Base-by-base conservation (phyloP, 2,113 vertebrate genomes). In the Sturnus vulgaris region DNA sequence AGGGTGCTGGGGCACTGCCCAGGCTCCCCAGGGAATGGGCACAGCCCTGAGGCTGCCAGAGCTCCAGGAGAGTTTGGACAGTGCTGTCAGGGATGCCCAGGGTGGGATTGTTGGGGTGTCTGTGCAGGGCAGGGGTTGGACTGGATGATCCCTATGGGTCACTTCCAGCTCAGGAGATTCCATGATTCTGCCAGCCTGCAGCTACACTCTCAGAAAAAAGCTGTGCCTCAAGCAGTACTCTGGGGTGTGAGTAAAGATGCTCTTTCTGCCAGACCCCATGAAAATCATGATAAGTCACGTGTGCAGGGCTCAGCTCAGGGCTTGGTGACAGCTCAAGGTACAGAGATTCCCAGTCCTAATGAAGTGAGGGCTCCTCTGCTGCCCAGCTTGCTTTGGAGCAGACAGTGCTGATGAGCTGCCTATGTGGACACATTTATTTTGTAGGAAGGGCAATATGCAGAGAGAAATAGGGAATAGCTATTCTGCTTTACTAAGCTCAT, bases 1-100 rank as follows among this genome's bases (percentile, higher is more conserved):
- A 57, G 44, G 60, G 4, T 57, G 42, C 20, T 75, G 40, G 15
- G 42, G 42, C 35, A 25, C 30, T 75, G 30, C 5, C 8, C 82
- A 66, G 70, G 35, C 35, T 57, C 30, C 35, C 20, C 60, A 40
- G 70, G 30, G 37, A 60, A 42, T 57, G 42, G 35, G 3, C 30
- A 19, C 4, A 0, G 42, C 70, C 60, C 60, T 1, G 0, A 49
- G 59, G 59, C 69, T 84, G 40, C 23, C 70, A 57, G 50, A 49
- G 50, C 70, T 57, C 24, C 35, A 30, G 52, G 42, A 50, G 35
- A 0, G 1, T 25, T 75, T 57, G 35, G 52, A 23, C 35, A 85
- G 0, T 0, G 0, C 42, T 49, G 3, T 2, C 35, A 11, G 25
- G 35, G 46, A 6, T 42, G 31, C 35, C 0, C 70, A 65, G 42